These are phyloP conservation scores for Pseudocheirus occidentalis DNA, from an alignment of 2,797 vertebrate genomes.

Conservation along the genomic window DNA sequence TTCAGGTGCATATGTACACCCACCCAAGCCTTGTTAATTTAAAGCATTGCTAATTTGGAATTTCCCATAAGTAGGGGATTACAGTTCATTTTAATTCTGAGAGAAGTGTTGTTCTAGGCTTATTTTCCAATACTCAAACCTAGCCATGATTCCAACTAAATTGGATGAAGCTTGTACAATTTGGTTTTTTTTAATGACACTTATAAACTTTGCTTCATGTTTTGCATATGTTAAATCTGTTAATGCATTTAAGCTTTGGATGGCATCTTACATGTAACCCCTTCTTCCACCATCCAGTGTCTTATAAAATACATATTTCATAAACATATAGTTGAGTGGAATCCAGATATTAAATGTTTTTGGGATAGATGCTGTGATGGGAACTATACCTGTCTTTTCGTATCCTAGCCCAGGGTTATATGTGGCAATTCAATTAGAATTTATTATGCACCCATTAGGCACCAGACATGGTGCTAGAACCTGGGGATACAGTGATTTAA, in stretches of 20 bases:
- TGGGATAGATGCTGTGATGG: not conserved
- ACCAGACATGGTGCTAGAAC: not conserved
- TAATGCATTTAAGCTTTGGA: not conserved
- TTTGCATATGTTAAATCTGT: not conserved
- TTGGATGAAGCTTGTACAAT: not conserved
- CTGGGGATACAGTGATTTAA: not conserved
- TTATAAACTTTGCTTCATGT: not conserved
- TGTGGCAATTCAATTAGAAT: not conserved
- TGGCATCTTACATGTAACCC: not conserved
- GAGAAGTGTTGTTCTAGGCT: not conserved
- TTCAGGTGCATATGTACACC: not conserved
- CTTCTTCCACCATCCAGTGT: not conserved
- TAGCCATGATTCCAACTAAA: not conserved
- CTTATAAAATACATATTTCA: not conserved
- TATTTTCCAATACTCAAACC: not conserved
- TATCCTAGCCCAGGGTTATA: not conserved
- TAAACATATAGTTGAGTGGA: not conserved
- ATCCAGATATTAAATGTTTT: not conserved
- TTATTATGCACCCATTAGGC: not conserved
- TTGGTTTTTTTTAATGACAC: not conserved
- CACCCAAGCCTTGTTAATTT: slow-evolving; percentile 21
- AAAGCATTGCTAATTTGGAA: slow-evolving; percentile 45
- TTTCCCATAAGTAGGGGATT: slow-evolving; percentile 13
- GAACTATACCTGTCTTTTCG: not conserved
- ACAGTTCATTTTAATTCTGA: not conserved